Evolutionary conservation across 2,113 vertebrate genomes (phyloP), one percentile per base, ranked within the genome.

Genomic region (Coracopsis vasa): DNA sequence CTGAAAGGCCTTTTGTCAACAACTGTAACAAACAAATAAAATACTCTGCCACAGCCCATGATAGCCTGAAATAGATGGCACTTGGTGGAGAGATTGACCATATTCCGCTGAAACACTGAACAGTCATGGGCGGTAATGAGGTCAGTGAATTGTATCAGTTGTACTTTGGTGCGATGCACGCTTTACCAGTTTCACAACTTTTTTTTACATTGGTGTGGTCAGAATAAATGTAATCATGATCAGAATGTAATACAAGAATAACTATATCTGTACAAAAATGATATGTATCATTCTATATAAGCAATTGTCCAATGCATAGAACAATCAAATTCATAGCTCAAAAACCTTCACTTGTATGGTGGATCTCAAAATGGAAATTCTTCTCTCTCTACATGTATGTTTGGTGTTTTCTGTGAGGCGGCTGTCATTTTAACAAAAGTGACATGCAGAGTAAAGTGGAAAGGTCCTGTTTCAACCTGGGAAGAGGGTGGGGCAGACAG

Each of bases 51-150:
- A 81, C 97, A 60, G 67, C 80, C 24, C 97, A 97, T 19, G 96
- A 98, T 10, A 97, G 95, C 41, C 97, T 94, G 6, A 98, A 98
- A 94, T 97, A 98, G 97, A 98, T 98, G 81, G 97, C 98, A 48
- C 92, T 98, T 80, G 98, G 98, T 91, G 98, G 98, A 45, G 98
- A 98, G 95, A 98, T 97, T 94, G 98, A 98, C 93, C 94, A 72
- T 11, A 97, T 98, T 98, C 98, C 98, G 98, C 98, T 5, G 98
- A 98, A 88, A 98, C 98, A n/a, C 97, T 98, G 23, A 98, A 98
- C 72, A 33, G 97, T 98, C 15, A 98, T 98, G 98, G 98, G 98
- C 48, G 95, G 98, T 90, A 98, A 98, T 42, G 98, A 99, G 97
- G 98, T 98, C 54, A 65, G 86, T 77, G 64, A 86, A 92, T 67